Base-by-base conservation (phyloP, 2,888 invertebrate genomes). In the Pristionchus entomophagus region DNA sequence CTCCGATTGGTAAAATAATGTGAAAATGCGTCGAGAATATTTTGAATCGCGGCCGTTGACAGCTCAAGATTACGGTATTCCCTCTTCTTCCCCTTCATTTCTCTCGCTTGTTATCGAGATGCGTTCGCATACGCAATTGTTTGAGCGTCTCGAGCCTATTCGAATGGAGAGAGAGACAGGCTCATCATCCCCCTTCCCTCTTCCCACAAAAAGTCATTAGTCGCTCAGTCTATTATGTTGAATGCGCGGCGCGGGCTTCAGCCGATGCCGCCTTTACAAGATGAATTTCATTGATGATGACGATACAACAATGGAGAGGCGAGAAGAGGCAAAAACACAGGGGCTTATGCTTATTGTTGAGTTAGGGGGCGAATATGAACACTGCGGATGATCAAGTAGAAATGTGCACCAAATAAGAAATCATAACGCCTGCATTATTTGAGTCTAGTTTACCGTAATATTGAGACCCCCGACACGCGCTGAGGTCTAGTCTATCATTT, bases 101-200 rank as follows among this genome's bases (percentile, higher is more conserved):
- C 69, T 73, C 73, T 41, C 73, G n/a, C 38, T 73, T 73, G 73
- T 73, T 73, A 73, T 73, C n/a, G 73, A 4, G 73, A 45, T 32
- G 32, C 35, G 78, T 80, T 49, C 51, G 78, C 78, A 80, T 80
- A 80, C 51, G 53, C 51, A 80, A 80, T 80, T 80, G 53, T 80
- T 80, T 51, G 78, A 80, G 78, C 49, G 78, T 41, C 6, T 19
- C 35, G 45, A 29, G 53, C 32, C 32, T 65, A 14, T 29, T 65
- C n/a, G 29, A 19, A 65, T 17, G 32, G 35, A 65, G n/a, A 35
- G 45, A 65, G 35, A 10, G 29, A 6, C 29, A 12, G 65, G n/a
- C n/a, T n/a, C n/a, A n/a, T n/a, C n/a, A 29, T n/a, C 35, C n/a
- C 19, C 41, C n/a, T n/a, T 26, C 26, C 6, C 5, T 38, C 29